phyloP scores from a whole-genome alignment of 2,888 invertebrate species.

The Watsonalla cultraria region DNA sequence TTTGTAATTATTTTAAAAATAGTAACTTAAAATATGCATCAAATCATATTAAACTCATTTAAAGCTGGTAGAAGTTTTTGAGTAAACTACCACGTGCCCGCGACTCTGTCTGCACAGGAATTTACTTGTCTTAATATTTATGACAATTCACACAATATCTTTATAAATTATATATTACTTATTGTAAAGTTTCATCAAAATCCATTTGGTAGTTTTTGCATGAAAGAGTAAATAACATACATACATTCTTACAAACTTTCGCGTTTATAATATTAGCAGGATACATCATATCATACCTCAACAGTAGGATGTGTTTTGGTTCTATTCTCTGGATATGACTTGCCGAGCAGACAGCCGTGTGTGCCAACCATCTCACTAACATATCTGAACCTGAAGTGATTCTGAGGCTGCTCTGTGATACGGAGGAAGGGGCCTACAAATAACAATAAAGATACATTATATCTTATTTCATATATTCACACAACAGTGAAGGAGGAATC shows the following conservation, averaged over 20 bases:
- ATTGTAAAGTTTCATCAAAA: too few relatives aligned
- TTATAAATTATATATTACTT: background rate
- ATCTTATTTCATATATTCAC: background rate
- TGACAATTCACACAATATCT: too few relatives aligned
- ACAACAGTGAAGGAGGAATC: too few relatives aligned
- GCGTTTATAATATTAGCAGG: background rate
- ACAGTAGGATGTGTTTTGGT: conserved; percentile 86
- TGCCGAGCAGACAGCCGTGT: conserved; percentile 87
- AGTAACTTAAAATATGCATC: too few relatives aligned
- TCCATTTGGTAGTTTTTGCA: too few relatives aligned
- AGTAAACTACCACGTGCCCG: background rate
- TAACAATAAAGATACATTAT: conserved; percentile 19
- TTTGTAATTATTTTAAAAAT: too few relatives aligned
- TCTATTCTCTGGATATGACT: conserved; percentile 74
- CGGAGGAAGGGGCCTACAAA: conserved; percentile 70
- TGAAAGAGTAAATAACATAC: too few relatives aligned
- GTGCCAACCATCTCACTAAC: conserved; percentile 93
- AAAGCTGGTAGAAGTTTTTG: too few relatives aligned
- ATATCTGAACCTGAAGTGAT: conserved; percentile 90
- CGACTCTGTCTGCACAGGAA: too few relatives aligned
- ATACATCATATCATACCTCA: conserved; percentile 68
- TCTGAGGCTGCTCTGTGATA: conserved; percentile 86
- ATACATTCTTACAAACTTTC: background rate
- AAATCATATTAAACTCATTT: too few relatives aligned
- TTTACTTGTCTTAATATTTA: too few relatives aligned